Evolutionary conservation across 2,797 vertebrate species (phyloP), one percentile per base, ranked within the genome.

Genomic region (Hippocampus kuda): DNA sequence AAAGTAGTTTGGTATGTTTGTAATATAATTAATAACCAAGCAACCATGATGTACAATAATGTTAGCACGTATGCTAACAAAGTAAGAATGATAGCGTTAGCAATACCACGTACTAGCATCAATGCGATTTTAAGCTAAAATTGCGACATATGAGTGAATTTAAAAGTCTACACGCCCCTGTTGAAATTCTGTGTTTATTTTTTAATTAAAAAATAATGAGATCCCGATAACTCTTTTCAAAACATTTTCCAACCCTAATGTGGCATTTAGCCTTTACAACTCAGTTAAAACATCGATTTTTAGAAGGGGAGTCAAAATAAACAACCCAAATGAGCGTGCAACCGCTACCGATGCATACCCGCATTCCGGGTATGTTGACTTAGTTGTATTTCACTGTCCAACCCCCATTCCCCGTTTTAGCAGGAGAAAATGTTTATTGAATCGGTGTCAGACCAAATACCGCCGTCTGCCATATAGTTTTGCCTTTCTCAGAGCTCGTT

Each of bases 401-500:
- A 38, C 34, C 34, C 7, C 6, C 11, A 5, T 59, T 59, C 8
- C 13, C 30, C 16, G 12, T 34, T 12, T 38, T 22, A 20, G 0
- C 30, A 34, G 13, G 59, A 61, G 59, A 34, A 38, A 20, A 20
- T 61, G 59, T 60, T 10, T 10, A 34, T 60, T 34, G 20, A 61
- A 61, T 60, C 57, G 16, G 57, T 13, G 24, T 59, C 56, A 59
- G 12, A 16, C 5, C 57, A 16, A 60, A 18, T 16, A 60, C 27
- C 27, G 8, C 34, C 34, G 27, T 60, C 57, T 30, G 15, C 57
- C 7, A 34, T 5, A 6, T 26, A 24, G n/a, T 59, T 59, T 26
- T 4, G 16, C 15, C 16, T 38, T 27, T 12, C 10, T 30, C 24
- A 2, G 77, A 70, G 74, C 82, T 86, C 83, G 79, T 86, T 86